Conservation (phyloP, 2,888 invertebrate genomes). For the Plutella xylostella region DNA sequence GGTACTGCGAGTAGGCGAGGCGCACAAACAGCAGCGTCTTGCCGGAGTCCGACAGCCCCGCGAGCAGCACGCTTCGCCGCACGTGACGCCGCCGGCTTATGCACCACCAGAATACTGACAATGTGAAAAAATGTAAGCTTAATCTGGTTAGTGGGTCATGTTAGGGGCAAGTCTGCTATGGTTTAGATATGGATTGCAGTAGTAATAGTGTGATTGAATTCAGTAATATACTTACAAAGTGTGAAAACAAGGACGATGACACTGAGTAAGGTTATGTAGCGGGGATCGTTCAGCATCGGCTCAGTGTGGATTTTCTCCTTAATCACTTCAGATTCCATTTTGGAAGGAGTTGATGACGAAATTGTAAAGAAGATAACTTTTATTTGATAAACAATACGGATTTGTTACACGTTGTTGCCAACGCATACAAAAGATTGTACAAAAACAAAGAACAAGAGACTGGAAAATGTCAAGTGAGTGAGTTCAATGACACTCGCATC, state of each 20-base stretch:
- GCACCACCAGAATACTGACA: slow-evolving; percentile 72
- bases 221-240: slow-evolving; percentile 36
- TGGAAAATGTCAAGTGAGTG: too few species aligned
- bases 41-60: slow-evolving; percentile 90
- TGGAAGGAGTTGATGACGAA: too few species aligned
- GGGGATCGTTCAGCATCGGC: slow-evolving; percentile 53
- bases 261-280: slow-evolving; percentile 61
- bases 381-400: too few species aligned
- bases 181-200: neutral
- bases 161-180: neutral
- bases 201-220: neutral
- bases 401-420: neutral
- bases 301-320: slow-evolving; percentile 60
- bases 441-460: too few species aligned
- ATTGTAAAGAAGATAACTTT: neutral
- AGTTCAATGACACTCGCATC: too few species aligned
- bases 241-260: slow-evolving; percentile 50
- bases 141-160: too few species aligned
- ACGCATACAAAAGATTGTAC: neutral
- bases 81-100: slow-evolving; percentile 70
- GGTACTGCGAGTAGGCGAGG: slow-evolving; percentile 76
- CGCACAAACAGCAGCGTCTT: slow-evolving; percentile 90
- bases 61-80: slow-evolving; percentile 77
- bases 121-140: too few species aligned
- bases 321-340: slow-evolving; percentile 53